These are phyloP conservation scores for Darevskia mixta DNA, from an alignment of 2,797 vertebrate species.

Conservation along the genomic window DNA sequence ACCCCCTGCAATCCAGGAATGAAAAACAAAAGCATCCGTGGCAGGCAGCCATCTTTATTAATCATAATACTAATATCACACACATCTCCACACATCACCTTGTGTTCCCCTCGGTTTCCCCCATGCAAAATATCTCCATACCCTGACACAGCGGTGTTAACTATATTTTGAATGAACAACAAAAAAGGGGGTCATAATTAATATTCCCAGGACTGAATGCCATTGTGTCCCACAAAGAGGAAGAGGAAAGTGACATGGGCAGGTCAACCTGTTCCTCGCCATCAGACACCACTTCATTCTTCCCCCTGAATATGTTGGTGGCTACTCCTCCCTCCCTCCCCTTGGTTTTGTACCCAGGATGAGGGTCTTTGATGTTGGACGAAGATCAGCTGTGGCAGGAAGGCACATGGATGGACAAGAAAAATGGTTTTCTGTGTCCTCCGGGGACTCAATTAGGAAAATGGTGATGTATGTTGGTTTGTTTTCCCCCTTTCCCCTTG, in stretches of 20 bases:
- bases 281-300: background rate
- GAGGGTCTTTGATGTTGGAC: constrained; percentile 10
- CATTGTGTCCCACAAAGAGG: background rate
- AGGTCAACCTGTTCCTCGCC: background rate
- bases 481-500: no score
- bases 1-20: no score
- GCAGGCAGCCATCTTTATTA: background rate
- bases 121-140: no score
- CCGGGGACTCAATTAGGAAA: constrained; percentile 26
- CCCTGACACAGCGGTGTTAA: background rate
- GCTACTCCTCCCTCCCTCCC: background rate
- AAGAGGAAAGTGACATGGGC: background rate
- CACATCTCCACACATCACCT: background rate
- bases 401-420: constrained; percentile 32
- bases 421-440: constrained; percentile 7
- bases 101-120: background rate
- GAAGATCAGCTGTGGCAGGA: constrained; percentile 23
- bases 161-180: background rate
- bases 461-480: background rate
- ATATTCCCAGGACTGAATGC: background rate
- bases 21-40: no score
- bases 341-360: background rate
- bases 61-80: background rate
- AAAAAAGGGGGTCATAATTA: background rate
- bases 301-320: background rate